phyloP scores from a whole-genome alignment of 2,113 vertebrate genomes.

The Siniperca chuatsi region DNA sequence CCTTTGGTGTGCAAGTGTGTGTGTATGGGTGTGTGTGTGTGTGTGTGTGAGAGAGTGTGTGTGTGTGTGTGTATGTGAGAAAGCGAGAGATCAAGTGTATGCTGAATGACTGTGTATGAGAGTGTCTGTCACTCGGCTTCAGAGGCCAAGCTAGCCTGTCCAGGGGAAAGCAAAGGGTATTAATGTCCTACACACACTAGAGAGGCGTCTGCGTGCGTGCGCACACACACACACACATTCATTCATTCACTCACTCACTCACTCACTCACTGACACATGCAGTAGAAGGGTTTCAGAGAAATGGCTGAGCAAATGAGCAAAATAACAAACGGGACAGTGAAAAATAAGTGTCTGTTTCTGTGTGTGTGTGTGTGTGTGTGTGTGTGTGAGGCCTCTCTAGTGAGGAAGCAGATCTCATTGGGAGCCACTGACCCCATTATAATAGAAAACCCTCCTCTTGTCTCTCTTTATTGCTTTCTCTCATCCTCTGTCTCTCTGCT shows the following conservation, averaged over 20 bases:
- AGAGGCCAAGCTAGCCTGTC: conserved; percentile 57
- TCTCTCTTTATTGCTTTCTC: conserved; percentile 6
- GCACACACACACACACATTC: conserved; percentile 14
- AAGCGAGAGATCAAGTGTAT: background rate
- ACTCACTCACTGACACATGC: background rate
- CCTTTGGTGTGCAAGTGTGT: conserved; percentile 46
- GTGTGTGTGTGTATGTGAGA: conserved; percentile 19
- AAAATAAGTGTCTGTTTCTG: conserved; percentile 34
- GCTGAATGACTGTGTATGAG: conserved; percentile 1
- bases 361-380: conserved; percentile 22
- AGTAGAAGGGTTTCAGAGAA: conserved; percentile 18
- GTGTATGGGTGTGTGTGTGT: conserved; percentile 22
- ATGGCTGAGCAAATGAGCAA: conserved; percentile 49
- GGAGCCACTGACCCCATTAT: conserved; percentile 82
- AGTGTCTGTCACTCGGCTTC: conserved; percentile 52
- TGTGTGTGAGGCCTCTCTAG: conserved; percentile 56
- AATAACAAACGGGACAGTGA: conserved; percentile 30
- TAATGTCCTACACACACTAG: conserved; percentile 34
- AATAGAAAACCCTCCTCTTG: conserved; percentile 70
- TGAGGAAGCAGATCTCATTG: conserved; percentile 60
- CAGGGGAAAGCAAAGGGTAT: conserved; percentile 62
- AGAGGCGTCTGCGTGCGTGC: background rate
- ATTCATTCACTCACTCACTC: background rate
- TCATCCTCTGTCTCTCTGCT: conserved; percentile 10
- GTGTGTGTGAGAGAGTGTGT: conserved; percentile 31